Percentiles rank a stretch among this genome's conserved stretches.
phyloP scores from a whole-genome alignment of 2,113 vertebrate species.

The Tangachromis dhanisi region DNA sequence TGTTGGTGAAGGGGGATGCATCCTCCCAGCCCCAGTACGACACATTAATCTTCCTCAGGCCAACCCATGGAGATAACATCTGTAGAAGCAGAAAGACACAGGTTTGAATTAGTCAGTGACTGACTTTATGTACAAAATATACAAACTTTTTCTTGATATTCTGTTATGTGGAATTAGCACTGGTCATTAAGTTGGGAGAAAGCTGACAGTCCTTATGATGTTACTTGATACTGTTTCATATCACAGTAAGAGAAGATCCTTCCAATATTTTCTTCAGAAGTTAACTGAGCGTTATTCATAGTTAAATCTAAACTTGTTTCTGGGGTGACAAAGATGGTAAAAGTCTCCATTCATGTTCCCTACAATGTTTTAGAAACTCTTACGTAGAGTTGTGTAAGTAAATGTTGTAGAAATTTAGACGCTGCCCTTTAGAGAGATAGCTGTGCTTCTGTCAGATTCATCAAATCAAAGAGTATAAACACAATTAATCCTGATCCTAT shows the following conservation, averaged over 20 bases:
- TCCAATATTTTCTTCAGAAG: accelerated
- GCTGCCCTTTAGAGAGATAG: background rate
- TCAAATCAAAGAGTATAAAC: background rate
- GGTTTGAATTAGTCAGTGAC: background rate
- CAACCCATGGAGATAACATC: slow-evolving; percentile 89
- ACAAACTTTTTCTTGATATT: background rate
- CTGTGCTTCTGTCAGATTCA: background rate
- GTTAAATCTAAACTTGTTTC: background rate
- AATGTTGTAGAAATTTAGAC: background rate
- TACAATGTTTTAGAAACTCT: accelerated
- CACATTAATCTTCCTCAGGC: slow-evolving; percentile 91
- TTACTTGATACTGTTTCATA: background rate
- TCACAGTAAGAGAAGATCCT: background rate
- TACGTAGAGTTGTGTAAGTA: background rate
- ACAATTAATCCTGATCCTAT: background rate
- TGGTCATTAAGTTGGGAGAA: background rate
- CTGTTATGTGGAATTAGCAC: background rate
- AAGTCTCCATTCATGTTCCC: background rate
- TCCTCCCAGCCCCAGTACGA: slow-evolving; percentile 98
- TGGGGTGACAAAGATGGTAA: background rate
- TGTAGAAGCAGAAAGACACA: slow-evolving; percentile 11
- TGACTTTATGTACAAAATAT: background rate
- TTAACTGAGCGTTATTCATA: background rate
- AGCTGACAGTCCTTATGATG: background rate
- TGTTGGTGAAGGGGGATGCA: slow-evolving; percentile 87